Base-by-base conservation (phyloP, 92 coral and sea anemone species). In the Montipora capitata region DNA sequence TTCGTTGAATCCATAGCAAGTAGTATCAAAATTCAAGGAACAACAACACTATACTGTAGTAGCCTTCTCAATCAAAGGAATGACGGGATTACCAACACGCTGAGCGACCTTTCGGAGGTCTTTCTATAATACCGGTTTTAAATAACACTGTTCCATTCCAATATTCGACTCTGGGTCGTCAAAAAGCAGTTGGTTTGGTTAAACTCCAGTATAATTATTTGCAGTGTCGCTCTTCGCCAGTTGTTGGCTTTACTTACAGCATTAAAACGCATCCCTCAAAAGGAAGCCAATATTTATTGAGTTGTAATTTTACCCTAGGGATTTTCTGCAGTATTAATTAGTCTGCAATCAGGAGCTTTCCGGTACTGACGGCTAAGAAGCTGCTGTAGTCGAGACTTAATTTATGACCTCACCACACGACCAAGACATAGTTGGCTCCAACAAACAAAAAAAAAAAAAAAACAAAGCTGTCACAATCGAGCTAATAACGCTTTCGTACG, bases 231-330 rank as follows among this genome's bases (percentile, higher is more conserved):
- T 43, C 18, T 45, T 48, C 79, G 57, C 72, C 45, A 41, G 48
- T 15, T 62, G 69, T 72, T 57, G 59, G 73, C 43, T 20, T 72
- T 35, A 57, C 61, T 83, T 83, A 27, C 35, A 69, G 73, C 79
- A 72, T 71, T 72, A 58, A 44, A 71, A 54, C 16, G 61, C 10
- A 54, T 8, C 14, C 27, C 10, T 38, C 59, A 45, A 16, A 40
- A 15, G 61, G 56, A 83, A 42, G 70, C 87, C 79, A 83, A 83
- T 83, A 83, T 83, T 83, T 83, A 72, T 44, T 40, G 45, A 73
- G 72, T 42, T 52, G 67, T 51, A 43, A 41, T 83, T 43, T 73
- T 69, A 58, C 61, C 73, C 73, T 48, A 51, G 70, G 45, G 43
- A 40, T 61, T 71, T 69, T 42, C 87, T 83, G 87, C 45, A 39